Conservation (phyloP, 2,113 vertebrate genomes). For the Tachysurus vachellii region DNA sequence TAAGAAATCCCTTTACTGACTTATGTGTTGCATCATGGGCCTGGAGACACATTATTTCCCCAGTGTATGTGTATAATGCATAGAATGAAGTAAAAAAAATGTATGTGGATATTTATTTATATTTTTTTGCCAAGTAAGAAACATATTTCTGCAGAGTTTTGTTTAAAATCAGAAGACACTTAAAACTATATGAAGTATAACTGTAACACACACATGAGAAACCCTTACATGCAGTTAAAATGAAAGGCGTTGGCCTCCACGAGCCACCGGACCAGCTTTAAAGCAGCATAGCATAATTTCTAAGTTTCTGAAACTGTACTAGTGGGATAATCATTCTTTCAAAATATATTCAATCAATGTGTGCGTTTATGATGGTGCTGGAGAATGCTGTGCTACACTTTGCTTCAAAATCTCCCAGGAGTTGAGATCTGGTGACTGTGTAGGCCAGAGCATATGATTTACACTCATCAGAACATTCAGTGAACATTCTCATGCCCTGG, state of each 20-base stretch:
- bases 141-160: background rate
- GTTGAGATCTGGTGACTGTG: background rate
- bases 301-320: background rate
- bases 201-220: background rate
- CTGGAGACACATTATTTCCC: background rate
- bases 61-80: background rate
- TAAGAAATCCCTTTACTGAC: conserved; percentile 19
- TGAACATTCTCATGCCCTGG: background rate
- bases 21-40: conserved; percentile 3
- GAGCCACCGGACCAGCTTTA: background rate
- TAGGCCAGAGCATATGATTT: background rate
- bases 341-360: background rate
- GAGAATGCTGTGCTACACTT: background rate
- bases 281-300: background rate
- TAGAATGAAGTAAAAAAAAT: background rate
- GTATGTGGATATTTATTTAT: no score
- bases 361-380: no score
- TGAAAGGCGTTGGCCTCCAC: background rate
- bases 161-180: background rate
- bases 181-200: background rate
- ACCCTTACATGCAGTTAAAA: background rate
- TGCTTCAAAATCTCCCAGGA: background rate
- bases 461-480: background rate
- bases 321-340: background rate
- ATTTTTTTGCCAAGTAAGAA: background rate